Percentiles rank a stretch among this genome's conserved stretches.
phyloP scores from a whole-genome alignment of 2,113 vertebrate species.

The Triplophysa siluroides region DNA sequence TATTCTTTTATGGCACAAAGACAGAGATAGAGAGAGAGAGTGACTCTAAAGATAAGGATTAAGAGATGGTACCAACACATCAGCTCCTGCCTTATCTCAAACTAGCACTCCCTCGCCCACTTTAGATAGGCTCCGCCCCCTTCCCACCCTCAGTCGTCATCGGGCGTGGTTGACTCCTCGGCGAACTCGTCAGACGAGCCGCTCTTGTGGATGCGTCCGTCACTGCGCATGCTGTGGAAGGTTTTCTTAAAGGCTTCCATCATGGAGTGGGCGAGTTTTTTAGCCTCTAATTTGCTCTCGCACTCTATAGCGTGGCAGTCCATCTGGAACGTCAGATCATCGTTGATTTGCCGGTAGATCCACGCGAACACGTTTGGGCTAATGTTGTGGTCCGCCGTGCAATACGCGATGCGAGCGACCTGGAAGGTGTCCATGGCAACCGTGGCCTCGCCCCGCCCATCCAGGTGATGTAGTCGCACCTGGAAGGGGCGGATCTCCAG shows the following conservation, averaged over 20 bases:
- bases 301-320: conserved; percentile 98
- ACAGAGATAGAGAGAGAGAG: conserved; percentile 48
- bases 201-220: conserved; percentile 93
- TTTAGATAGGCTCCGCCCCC: conserved; percentile 45
- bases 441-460: conserved; percentile 85
- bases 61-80: conserved; percentile 61
- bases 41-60: neutral
- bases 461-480: conserved; percentile 93
- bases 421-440: conserved; percentile 97
- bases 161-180: conserved; percentile 87
- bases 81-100: neutral
- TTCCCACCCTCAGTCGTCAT: conserved; percentile 73
- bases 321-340: conserved; percentile 98
- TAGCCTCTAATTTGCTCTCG: conserved; percentile 96
- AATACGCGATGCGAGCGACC: conserved; percentile 97
- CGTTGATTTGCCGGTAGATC: conserved; percentile 98
- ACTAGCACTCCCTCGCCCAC: conserved; percentile 55
- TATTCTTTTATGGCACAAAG: conserved; percentile 47
- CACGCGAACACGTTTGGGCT: conserved; percentile 96
- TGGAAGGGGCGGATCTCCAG: conserved; percentile 98
- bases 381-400: conserved; percentile 94
- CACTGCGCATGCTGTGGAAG: conserved; percentile 98
- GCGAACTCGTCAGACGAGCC: conserved; percentile 88
- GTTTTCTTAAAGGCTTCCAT: conserved; percentile 99
- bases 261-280: conserved; percentile 98